Evolutionary conservation across 92 coral and sea anemone species (phyloP).

Genomic region (Umimayanthus kanabou): DNA sequence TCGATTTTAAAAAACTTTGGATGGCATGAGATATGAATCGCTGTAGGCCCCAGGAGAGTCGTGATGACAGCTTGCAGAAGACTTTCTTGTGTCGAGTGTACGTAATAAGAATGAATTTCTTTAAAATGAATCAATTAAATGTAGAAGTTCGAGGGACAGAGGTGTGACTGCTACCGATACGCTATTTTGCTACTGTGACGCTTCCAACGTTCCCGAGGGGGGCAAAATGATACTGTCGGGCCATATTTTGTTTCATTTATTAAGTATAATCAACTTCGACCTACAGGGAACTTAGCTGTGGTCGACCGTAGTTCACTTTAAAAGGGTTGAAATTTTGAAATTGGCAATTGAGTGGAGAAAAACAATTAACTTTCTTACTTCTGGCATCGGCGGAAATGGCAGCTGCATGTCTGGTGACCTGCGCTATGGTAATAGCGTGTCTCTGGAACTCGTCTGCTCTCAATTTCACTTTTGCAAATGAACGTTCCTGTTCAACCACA

Average conservation of each 20-base stretch:
- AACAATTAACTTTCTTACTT: slow-evolving; percentile 52
- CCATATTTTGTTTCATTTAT: not conserved
- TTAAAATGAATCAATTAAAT: too few species aligned
- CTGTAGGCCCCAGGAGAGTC: too few species aligned
- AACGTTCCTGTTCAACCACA: slow-evolving; percentile 63
- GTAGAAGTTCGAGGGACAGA: too few species aligned
- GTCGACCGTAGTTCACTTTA: not conserved
- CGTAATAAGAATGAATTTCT: too few species aligned
- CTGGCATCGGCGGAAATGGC: slow-evolving; percentile 83
- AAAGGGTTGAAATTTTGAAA: not conserved
- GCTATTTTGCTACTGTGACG: too few species aligned
- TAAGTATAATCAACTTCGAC: not conserved
- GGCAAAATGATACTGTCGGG: not conserved
- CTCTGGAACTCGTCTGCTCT: slow-evolving; percentile 77
- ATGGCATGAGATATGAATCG: too few species aligned
- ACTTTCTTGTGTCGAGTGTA: too few species aligned
- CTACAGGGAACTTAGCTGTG: not conserved
- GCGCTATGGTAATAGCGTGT: slow-evolving; percentile 65
- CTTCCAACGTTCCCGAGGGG: not conserved
- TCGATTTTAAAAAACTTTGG: too few species aligned
- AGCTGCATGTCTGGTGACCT: slow-evolving; percentile 86
- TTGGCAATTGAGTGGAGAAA: not conserved
- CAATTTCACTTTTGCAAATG: slow-evolving; percentile 47
- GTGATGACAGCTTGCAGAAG: too few species aligned
- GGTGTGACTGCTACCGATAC: too few species aligned